Conservation (phyloP, 2,888 invertebrate species). For the Adelphocoris suturalis region DNA sequence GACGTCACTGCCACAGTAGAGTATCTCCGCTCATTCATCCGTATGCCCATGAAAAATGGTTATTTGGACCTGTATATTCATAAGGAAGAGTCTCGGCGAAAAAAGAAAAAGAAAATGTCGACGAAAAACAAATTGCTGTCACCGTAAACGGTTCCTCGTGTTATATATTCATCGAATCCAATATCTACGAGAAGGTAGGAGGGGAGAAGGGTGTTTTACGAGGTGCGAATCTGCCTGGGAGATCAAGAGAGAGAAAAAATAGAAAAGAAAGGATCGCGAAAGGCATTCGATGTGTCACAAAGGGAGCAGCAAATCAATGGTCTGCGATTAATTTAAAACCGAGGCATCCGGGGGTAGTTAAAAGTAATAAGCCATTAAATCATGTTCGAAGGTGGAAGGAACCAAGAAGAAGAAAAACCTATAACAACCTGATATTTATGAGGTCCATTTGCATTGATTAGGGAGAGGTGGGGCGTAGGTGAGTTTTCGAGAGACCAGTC, state of each 20-base stretch:
- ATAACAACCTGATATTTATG: conserved; percentile 72
- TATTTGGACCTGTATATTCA: conserved; percentile 2
- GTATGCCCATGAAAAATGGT: background rate
- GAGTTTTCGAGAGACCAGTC: conserved; percentile 45
- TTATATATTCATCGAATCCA: conserved; percentile 54
- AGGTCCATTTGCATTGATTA: conserved; percentile 73
- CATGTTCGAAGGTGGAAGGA: conserved; percentile 53
- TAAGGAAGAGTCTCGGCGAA: background rate
- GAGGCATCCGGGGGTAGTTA: conserved; percentile 71
- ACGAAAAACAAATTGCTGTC: conserved; percentile 47
- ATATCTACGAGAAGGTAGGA: conserved; percentile 11
- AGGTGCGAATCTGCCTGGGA: conserved; percentile 48
- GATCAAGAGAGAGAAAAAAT: background rate
- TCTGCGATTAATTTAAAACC: conserved; percentile 65
- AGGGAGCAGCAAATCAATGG: conserved; percentile 61
- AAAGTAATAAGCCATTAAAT: conserved; percentile 73
- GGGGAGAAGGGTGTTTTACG: conserved; percentile 2
- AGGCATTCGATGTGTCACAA: conserved; percentile 54
- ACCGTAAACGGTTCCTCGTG: conserved; percentile 21
- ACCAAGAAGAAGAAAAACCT: conserved; percentile 64
- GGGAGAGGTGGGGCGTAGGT: conserved; percentile 64
- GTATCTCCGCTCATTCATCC: too few species aligned
- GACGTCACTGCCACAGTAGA: too few species aligned
- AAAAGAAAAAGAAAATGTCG: background rate
- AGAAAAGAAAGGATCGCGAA: conserved; percentile 9